These are phyloP conservation scores for Erpornis zantholeuca DNA, from an alignment of 2,113 vertebrate species.

Conservation along the genomic window DNA sequence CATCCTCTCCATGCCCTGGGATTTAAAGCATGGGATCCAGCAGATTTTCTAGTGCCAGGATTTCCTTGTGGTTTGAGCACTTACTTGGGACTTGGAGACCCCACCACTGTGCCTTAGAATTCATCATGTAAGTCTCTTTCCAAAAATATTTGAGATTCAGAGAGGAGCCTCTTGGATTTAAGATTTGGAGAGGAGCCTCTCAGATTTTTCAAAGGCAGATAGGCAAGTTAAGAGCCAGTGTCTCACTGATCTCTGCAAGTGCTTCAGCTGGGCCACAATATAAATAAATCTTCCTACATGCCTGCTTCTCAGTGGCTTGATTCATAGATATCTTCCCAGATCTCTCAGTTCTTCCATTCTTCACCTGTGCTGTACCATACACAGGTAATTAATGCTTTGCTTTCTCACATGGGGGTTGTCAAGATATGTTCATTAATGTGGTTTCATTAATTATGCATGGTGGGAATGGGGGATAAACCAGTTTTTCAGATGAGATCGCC, in stretches of 20 bases:
- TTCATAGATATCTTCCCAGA: not conserved
- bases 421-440: accelerated
- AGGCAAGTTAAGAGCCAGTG: not conserved
- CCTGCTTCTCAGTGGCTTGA: not conserved
- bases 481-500: not conserved
- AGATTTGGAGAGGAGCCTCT: not conserved
- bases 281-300: not conserved
- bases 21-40: not conserved
- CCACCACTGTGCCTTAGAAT: not conserved
- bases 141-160: not conserved
- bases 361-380: not conserved
- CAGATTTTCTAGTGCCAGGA: not conserved
- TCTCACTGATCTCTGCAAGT: not conserved
- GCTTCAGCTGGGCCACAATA: not conserved
- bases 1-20: not conserved
- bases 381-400: not conserved
- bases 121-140: not conserved
- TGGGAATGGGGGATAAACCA: not conserved
- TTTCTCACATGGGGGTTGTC: not conserved
- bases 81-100: not conserved
- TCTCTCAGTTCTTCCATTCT: not conserved
- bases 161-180: not conserved
- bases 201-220: not conserved
- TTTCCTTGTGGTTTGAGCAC: not conserved
- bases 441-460: accelerated